Percentiles rank a stretch among this genome's conserved stretches.
Conservation (phyloP, 2,113 vertebrate genomes). For the Mus spicilegus region DNA sequence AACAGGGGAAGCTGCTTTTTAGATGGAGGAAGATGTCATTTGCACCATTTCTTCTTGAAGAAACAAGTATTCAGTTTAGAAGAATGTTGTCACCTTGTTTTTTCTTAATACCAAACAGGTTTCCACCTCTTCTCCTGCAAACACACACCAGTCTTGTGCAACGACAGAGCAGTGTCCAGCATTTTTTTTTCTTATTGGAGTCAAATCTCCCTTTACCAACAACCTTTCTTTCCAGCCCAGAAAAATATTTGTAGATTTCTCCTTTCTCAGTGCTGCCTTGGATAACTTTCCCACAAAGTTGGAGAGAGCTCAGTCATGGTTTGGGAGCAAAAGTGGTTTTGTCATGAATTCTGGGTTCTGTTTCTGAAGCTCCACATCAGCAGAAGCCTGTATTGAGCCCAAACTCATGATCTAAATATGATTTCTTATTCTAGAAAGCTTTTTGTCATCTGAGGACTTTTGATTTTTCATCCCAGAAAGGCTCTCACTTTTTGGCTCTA, state of each 20-base stretch:
- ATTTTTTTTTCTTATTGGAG: slow-evolving; percentile 2
- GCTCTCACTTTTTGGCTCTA: slow-evolving; percentile 50
- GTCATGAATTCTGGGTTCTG: slow-evolving; percentile 62
- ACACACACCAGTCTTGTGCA: background rate
- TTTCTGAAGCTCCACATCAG: slow-evolving; percentile 55
- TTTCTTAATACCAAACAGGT: slow-evolving; percentile 17
- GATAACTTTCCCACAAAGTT: slow-evolving; percentile 55
- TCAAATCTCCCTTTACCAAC: slow-evolving; percentile 44
- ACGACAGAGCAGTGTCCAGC: slow-evolving; percentile 14
- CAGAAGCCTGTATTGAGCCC: slow-evolving; percentile 34
- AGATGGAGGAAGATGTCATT: slow-evolving; percentile 24
- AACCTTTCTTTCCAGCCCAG: background rate
- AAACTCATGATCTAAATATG: slow-evolving; percentile 48
- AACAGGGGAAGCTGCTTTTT: slow-evolving; percentile 45
- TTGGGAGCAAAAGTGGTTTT: slow-evolving; percentile 66
- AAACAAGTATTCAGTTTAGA: background rate
- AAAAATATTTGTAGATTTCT: slow-evolving; percentile 65
- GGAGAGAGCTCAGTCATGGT: slow-evolving; percentile 10
- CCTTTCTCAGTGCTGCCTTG: slow-evolving; percentile 44
- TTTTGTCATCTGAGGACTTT: slow-evolving; percentile 50
- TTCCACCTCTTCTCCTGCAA: background rate
- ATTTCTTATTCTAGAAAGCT: slow-evolving; percentile 59
- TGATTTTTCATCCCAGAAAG: background rate
- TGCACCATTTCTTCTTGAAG: slow-evolving; percentile 8
- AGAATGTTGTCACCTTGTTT: background rate